phyloP scores from a whole-genome alignment of 2,888 invertebrate genomes.

The Caenorhabditis sp. region DNA sequence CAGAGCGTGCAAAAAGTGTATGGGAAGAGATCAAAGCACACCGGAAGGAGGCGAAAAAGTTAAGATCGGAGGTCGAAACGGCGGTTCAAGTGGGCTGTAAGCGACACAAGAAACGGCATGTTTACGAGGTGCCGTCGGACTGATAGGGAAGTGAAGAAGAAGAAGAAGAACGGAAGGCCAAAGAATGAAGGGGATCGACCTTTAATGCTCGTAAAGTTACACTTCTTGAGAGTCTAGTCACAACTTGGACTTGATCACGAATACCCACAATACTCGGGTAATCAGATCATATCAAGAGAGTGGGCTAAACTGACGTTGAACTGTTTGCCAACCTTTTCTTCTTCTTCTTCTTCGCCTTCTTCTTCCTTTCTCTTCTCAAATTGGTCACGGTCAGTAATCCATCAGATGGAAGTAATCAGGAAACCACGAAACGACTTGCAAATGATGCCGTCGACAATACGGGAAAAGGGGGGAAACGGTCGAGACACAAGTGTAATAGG shows the following conservation, averaged over 20 bases:
- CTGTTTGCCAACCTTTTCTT: slow-evolving; percentile 37
- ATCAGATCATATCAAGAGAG: slow-evolving; percentile 37
- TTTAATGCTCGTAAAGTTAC: too few relatives aligned
- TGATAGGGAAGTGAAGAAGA: slow-evolving; percentile 8
- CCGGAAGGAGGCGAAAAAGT: slow-evolving; percentile 6
- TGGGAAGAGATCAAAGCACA: slow-evolving; percentile 31
- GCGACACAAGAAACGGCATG: background rate
- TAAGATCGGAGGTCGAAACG: slow-evolving; percentile 7
- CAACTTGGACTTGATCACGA: background rate
- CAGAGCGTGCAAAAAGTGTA: slow-evolving; percentile 23
- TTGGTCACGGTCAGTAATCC: slow-evolving; percentile 50
- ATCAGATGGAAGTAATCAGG: slow-evolving; percentile 36
- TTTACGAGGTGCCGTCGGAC: slow-evolving; percentile 21
- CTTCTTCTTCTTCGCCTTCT: slow-evolving; percentile 11
- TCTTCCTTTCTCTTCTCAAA: slow-evolving; percentile 8
- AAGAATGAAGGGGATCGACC: too few relatives aligned
- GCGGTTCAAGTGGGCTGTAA: slow-evolving; percentile 34
- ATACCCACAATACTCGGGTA: slow-evolving; percentile 19
- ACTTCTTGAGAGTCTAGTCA: too few relatives aligned
- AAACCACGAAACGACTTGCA: slow-evolving; percentile 47
- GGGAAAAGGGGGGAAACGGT: slow-evolving; percentile 26
- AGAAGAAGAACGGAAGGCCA: background rate
- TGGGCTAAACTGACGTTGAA: slow-evolving; percentile 41
- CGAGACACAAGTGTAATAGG: slow-evolving; percentile 30
- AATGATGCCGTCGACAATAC: too few relatives aligned